A percentile compares a stretch with the other conserved stretches of the same genome.
phyloP scores from a whole-genome alignment of 1,140 invertebrate genomes.

The Hermatobates lingyangjiaoensis region DNA sequence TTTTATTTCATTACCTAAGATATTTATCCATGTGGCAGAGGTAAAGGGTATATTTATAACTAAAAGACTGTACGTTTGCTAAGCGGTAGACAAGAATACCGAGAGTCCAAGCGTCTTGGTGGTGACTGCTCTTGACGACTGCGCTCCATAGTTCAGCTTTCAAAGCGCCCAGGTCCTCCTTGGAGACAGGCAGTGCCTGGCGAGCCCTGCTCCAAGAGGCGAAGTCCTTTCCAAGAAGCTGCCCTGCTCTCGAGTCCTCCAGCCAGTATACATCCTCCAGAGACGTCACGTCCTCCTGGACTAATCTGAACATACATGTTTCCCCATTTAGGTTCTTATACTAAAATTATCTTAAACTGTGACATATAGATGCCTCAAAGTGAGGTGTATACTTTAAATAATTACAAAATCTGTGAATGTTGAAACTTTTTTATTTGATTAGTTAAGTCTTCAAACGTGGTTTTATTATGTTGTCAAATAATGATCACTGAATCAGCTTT shows the following conservation, averaged over 20 bases:
- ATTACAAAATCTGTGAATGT: too few species aligned
- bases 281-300: slow-evolving; percentile 59
- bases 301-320: slow-evolving; percentile 40
- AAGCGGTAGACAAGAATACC: slow-evolving; percentile 26
- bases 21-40: neutral
- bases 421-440: too few species aligned
- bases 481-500: too few species aligned
- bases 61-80: neutral
- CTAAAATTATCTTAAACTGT: too few species aligned
- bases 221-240: slow-evolving; percentile 58
- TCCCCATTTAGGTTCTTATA: too few species aligned
- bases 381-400: too few species aligned
- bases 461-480: too few species aligned
- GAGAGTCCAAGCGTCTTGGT: slow-evolving; percentile 75
- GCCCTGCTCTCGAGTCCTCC: slow-evolving; percentile 51
- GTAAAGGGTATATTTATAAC: neutral
- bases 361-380: too few species aligned
- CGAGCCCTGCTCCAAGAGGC: slow-evolving; percentile 54
- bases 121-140: slow-evolving; percentile 67
- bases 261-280: slow-evolving; percentile 76
- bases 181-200: slow-evolving; percentile 56
- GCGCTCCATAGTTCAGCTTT: slow-evolving; percentile 71
- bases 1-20: too few species aligned
- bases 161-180: slow-evolving; percentile 49
- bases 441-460: too few species aligned